A percentile compares a stretch with the other conserved stretches of the same genome.
These are phyloP conservation scores for Epinephelus moara DNA, from an alignment of 2,113 vertebrate species.

Conservation along the genomic window DNA sequence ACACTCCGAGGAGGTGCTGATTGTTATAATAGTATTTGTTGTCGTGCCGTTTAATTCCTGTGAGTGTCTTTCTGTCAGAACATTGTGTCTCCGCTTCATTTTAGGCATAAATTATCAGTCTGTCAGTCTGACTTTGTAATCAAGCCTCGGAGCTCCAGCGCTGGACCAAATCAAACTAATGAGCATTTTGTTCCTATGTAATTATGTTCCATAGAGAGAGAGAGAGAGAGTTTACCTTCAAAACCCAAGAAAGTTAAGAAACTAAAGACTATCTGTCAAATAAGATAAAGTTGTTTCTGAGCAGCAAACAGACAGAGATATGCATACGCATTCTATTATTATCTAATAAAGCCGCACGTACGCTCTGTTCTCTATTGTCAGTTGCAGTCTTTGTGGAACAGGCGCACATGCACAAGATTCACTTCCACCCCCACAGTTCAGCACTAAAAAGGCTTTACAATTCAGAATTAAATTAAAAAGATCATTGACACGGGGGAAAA, in stretches of 20 bases:
- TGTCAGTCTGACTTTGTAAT: conserved; percentile 47
- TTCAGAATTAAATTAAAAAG: not conserved
- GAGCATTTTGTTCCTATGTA: conserved; percentile 33
- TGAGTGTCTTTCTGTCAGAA: conserved; percentile 1
- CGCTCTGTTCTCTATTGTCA: not conserved
- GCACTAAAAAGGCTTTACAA: not conserved
- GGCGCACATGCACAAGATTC: not conserved
- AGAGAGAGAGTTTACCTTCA: not conserved
- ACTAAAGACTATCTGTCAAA: not conserved
- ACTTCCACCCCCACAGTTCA: not conserved
- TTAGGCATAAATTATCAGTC: conserved; percentile 25
- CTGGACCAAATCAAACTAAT: not conserved
- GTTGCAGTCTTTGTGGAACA: not conserved
- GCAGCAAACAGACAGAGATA: not conserved
- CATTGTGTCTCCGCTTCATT: conserved; percentile 21
- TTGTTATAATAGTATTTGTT: conserved; percentile 15
- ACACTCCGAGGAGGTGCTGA: not conserved
- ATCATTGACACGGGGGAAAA: not conserved
- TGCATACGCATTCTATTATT: not conserved
- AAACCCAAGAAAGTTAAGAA: not conserved
- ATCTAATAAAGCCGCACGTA: not conserved
- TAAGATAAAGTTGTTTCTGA: not conserved
- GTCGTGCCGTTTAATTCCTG: not conserved
- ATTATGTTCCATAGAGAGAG: conserved; percentile 15
- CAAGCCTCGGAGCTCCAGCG: conserved; percentile 23